phyloP scores from a whole-genome alignment of 2,113 vertebrate genomes.

The Mobula birostris region DNA sequence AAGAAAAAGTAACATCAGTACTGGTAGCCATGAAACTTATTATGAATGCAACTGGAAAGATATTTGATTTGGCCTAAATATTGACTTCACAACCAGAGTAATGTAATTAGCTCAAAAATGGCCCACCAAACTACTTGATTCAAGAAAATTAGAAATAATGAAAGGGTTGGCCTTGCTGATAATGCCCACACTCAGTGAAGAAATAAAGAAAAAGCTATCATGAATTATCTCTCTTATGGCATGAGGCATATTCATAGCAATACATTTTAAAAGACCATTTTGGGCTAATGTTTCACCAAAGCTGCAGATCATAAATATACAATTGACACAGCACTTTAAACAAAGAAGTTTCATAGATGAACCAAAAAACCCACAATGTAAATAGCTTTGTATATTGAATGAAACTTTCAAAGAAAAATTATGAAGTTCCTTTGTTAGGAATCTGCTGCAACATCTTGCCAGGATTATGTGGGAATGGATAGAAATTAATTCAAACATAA shows the following conservation, averaged over 20 bases:
- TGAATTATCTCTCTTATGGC: not conserved
- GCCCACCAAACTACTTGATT: too few species aligned
- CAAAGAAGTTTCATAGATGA: not conserved
- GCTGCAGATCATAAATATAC: conserved; percentile 1
- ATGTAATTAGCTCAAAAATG: too few species aligned
- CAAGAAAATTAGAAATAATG: too few species aligned
- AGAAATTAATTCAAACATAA: not conserved
- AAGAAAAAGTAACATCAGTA: too few species aligned
- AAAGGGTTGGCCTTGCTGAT: too few species aligned
- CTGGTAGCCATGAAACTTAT: too few species aligned
- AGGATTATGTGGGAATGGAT: conserved; percentile 6
- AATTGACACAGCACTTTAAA: conserved; percentile 20
- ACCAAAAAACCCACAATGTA: conserved; percentile 1
- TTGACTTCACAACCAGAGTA: too few species aligned
- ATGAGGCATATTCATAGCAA: not conserved
- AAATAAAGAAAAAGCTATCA: not conserved
- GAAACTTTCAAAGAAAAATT: not conserved
- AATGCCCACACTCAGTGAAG: too few species aligned
- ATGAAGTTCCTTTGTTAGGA: conserved; percentile 3
- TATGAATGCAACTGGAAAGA: too few species aligned
- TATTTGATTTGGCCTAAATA: too few species aligned
- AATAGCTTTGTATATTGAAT: not conserved
- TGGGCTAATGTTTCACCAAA: not conserved
- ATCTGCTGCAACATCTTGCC: not conserved
- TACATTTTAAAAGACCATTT: conserved; percentile 13